phyloP scores from a whole-genome alignment of 2,113 vertebrate genomes.

The Seriola quinqueradiata region DNA sequence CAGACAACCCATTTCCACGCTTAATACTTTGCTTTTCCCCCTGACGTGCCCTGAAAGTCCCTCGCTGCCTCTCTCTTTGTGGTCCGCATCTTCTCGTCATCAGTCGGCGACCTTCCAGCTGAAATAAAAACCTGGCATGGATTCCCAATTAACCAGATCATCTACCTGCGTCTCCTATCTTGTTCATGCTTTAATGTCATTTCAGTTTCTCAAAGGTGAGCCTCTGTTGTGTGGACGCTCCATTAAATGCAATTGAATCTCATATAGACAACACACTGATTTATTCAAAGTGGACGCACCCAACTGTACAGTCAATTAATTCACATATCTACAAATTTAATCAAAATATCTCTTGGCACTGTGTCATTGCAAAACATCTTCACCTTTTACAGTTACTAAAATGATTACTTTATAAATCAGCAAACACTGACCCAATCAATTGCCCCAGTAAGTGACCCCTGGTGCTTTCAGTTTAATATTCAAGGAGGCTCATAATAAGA shows the following conservation, averaged over 20 bases:
- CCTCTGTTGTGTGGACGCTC: too few species aligned
- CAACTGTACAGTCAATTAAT: too few species aligned
- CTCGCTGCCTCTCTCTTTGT: not conserved
- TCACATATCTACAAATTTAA: too few species aligned
- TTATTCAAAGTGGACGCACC: not conserved
- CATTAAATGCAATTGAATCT: not conserved
- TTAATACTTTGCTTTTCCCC: not conserved
- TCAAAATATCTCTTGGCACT: not conserved
- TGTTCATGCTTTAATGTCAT: not conserved
- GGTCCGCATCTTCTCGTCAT: conserved; percentile 1
- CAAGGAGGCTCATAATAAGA: too few species aligned
- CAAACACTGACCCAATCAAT: not conserved
- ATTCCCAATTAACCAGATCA: conserved; percentile 12
- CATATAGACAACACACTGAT: not conserved
- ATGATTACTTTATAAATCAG: not conserved
- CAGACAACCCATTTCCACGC: conserved; percentile 33
- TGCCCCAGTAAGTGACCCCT: too few species aligned
- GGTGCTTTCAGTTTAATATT: not conserved
- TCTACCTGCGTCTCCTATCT: not conserved
- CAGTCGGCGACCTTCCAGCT: not conserved
- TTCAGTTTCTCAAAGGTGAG: too few species aligned
- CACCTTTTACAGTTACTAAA: not conserved
- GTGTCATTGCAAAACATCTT: not conserved
- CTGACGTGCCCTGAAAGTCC: not conserved
- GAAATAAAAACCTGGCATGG: conserved; percentile 21